Evolutionary conservation across 2,888 invertebrate genomes (phyloP), one percentile per base, ranked within the genome.

Genomic region (Lithophane leautieri): DNA sequence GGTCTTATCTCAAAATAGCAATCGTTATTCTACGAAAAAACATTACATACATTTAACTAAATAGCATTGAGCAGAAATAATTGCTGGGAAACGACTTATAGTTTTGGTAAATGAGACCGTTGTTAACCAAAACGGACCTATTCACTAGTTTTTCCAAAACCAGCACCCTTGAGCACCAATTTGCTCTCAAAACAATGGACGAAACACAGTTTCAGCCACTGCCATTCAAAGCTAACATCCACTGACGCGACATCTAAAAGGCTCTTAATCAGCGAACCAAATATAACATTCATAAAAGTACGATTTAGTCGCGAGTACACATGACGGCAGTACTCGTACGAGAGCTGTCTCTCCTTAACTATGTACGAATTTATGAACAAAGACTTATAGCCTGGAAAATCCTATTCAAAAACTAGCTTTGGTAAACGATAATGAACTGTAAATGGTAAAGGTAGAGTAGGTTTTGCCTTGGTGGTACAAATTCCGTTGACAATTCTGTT

Each of bases 331-430:
- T 84, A n/a, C n/a, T n/a, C n/a, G n/a, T n/a, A 90, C 86, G 85
- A 85, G 89, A 86, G 83, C 77, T 81, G 86, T 82, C 84, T 88
- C 86, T 86, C 86, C 74, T 79, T 83, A 85, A 86, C 89, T 88
- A 87, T 81, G 87, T 88, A 88, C 88, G 84, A 89, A 90, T 86
- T 86, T 88, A 87, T 88, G 84, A 89, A 90, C 90, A 90, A 90
- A 90, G 90, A 89, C 84, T 87, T 89, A 90, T 87, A 85, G 88
- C 75, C 83, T 66, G 78, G 84, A 87, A 88, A 89, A 82, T 83
- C 76, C 82, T 83, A 80, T 81, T 83, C 83, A 76, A 77, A 83
- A 83, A 78, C 47, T 74, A 68, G 28, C 9, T 14, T 42, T 66
- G 72, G 4, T 66, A 72, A 19, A 58, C 66, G 62, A 88, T 65